These are phyloP conservation scores for Trachops cirrhosus DNA, from an alignment of 2,797 vertebrate species.

Conservation along the genomic window DNA sequence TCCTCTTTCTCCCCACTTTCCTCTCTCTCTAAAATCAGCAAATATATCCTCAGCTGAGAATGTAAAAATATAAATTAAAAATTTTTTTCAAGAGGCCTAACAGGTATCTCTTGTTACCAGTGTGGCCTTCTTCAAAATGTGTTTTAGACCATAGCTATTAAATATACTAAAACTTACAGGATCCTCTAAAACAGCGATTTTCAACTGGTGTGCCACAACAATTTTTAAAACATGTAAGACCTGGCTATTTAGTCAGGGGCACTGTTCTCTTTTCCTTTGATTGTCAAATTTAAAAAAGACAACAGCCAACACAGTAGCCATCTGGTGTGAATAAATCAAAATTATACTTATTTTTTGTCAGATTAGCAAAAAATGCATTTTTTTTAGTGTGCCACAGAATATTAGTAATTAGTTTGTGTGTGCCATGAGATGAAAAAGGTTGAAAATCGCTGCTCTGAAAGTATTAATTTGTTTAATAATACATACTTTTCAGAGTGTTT, in stretches of 20 bases:
- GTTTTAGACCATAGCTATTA: not conserved
- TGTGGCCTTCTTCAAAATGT: not conserved
- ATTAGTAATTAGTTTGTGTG: not conserved
- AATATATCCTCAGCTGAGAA: not conserved
- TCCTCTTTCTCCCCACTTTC: not conserved
- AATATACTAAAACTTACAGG: not conserved
- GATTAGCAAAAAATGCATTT: not conserved
- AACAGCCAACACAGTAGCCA: not conserved
- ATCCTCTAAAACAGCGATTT: not conserved
- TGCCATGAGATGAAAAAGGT: not conserved
- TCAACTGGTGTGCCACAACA: not conserved
- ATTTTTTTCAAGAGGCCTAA: not conserved
- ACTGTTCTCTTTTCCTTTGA: not conserved
- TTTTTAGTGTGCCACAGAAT: not conserved
- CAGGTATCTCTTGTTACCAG: not conserved
- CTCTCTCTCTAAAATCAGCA: not conserved
- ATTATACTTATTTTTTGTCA: not conserved
- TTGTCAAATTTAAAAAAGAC: not conserved
- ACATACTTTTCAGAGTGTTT: not conserved
- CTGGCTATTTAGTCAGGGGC: not conserved
- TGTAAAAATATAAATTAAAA: not conserved
- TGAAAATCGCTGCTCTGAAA: not conserved
- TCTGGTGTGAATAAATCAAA: not conserved
- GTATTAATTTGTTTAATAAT: not conserved
- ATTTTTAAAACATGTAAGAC: not conserved